A percentile compares a stretch with the other conserved stretches of the same genome.
Conservation (phyloP, 2,888 invertebrate species). For the Thecocarcelia acutangulata region DNA sequence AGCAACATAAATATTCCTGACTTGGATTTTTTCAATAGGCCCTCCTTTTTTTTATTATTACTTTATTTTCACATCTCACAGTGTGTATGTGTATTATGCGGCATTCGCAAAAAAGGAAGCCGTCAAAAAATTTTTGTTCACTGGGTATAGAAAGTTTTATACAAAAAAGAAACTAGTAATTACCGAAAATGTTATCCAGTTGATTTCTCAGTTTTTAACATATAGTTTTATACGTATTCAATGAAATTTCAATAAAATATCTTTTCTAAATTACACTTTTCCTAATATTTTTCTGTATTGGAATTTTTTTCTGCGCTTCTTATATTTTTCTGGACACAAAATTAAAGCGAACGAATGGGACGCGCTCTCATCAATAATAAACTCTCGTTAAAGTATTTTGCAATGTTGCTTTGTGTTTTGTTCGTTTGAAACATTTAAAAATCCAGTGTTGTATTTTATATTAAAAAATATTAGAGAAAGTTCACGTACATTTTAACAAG, state of each 20-base stretch:
- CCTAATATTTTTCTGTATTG: slow-evolving; percentile 55
- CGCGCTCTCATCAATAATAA: slow-evolving; percentile 68
- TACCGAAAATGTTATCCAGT: not conserved
- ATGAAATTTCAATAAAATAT: not conserved
- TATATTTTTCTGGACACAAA: slow-evolving; percentile 58
- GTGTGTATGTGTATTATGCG: slow-evolving; percentile 48
- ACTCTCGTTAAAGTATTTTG: slow-evolving; percentile 55
- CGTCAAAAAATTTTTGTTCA: slow-evolving; percentile 62
- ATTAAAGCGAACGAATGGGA: slow-evolving; percentile 67
- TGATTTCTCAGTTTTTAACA: not conserved
- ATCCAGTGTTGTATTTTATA: slow-evolving; percentile 54
- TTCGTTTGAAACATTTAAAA: slow-evolving; percentile 64
- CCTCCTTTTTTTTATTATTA: slow-evolving; percentile 33
- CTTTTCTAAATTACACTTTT: slow-evolving; percentile 13
- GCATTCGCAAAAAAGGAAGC: slow-evolving; percentile 64
- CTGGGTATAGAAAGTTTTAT: slow-evolving; percentile 62
- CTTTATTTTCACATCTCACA: slow-evolving; percentile 44
- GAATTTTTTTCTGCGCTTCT: slow-evolving; percentile 58
- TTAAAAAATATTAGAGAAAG: too few species aligned
- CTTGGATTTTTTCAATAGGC: slow-evolving; percentile 23
- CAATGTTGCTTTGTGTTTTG: slow-evolving; percentile 62
- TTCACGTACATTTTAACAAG: too few species aligned
- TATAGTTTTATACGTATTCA: not conserved
- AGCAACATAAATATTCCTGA: slow-evolving; percentile 43
- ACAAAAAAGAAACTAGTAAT: slow-evolving; percentile 4